Conservation (phyloP, 2,797 vertebrate species). For the Lemur catta region DNA sequence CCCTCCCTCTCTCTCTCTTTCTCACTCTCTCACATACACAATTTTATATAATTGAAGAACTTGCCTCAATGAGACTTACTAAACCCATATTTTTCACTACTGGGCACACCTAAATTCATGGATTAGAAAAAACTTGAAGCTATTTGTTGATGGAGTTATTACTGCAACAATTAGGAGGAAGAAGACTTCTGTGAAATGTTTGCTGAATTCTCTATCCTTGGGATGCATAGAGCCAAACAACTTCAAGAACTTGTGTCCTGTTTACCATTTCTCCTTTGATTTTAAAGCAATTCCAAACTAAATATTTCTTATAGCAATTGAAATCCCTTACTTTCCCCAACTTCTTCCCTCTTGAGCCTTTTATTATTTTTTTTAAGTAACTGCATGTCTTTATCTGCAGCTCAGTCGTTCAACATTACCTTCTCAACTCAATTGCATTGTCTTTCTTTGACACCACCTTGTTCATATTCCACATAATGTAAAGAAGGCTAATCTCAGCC, state of each 20-base stretch:
- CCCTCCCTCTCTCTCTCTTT: too few species aligned
- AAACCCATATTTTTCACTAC: background rate
- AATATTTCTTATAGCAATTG: background rate
- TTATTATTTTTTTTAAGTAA: background rate
- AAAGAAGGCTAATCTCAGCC: background rate
- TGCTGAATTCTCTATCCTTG: background rate
- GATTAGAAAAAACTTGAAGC: background rate
- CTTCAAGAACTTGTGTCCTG: background rate
- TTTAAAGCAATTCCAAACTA: background rate
- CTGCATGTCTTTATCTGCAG: background rate
- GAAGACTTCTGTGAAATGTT: background rate
- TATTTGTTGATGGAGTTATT: background rate
- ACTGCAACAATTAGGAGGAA: background rate
- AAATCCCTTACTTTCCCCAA: background rate
- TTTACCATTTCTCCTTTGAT: background rate
- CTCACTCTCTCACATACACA: background rate
- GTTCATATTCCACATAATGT: background rate
- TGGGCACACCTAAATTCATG: background rate
- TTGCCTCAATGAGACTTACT: background rate
- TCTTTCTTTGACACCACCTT: background rate
- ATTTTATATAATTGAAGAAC: background rate
- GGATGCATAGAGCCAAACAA: background rate
- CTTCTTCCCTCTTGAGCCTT: background rate
- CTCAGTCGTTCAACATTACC: background rate
- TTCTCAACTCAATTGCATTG: background rate